These are phyloP conservation scores for Sebastes miniatus DNA, from an alignment of 2,797 vertebrate genomes.

Conservation along the genomic window DNA sequence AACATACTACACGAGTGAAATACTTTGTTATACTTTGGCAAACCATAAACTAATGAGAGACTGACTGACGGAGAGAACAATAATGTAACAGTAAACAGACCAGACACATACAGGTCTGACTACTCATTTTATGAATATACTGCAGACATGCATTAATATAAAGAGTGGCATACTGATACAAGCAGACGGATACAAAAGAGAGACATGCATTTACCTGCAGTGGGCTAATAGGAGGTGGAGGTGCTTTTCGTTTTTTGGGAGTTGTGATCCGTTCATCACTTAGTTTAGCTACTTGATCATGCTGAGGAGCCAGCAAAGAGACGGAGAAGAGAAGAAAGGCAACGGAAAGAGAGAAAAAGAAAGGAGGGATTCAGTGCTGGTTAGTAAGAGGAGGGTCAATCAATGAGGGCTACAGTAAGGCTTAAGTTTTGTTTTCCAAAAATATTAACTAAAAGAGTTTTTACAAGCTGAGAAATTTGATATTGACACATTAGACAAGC, in stretches of 20 bases:
- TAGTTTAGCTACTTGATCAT: conserved; percentile 97
- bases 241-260: conserved; percentile 99
- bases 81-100: conserved; percentile 4
- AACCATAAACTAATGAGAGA: not conserved
- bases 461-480: conserved; percentile 12
- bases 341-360: conserved; percentile 70
- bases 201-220: conserved; percentile 90
- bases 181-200: conserved; percentile 34
- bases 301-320: conserved; percentile 83
- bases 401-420: conserved; percentile 25
- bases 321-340: conserved; percentile 36
- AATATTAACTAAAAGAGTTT: not conserved
- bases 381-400: conserved; percentile 69
- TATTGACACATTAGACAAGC: not conserved
- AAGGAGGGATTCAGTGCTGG: conserved; percentile 72
- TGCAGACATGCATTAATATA: conserved; percentile 38
- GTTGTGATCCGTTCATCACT: conserved; percentile 98
- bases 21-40: not conserved
- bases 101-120: not conserved
- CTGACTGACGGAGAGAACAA: not conserved
- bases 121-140: conserved; percentile 9
- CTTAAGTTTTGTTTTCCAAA: conserved; percentile 21
- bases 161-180: conserved; percentile 25
- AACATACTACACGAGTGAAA: not conserved
- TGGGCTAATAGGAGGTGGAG: conserved; percentile 97